Evolutionary conservation across 2,113 vertebrate genomes (phyloP).

Genomic region (Nyctibius bracteatus): DNA sequence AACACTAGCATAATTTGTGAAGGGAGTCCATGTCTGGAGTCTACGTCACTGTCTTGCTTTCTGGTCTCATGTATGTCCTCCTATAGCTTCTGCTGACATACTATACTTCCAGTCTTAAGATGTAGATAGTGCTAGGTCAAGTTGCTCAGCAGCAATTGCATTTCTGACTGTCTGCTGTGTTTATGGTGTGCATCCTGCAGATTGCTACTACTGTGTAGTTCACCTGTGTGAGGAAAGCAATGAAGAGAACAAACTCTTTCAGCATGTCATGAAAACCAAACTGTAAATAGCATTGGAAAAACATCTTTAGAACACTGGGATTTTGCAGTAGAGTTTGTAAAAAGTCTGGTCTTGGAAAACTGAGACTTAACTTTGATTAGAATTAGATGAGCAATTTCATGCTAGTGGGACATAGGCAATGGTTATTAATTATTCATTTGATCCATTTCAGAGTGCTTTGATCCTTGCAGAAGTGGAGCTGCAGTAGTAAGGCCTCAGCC

Average conservation of each 20-base stretch:
- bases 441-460: constrained; percentile 4
- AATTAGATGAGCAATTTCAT: background rate
- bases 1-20: background rate
- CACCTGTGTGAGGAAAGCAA: background rate
- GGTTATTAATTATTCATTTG: constrained; percentile 11
- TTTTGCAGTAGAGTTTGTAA: background rate
- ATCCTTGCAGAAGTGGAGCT: background rate
- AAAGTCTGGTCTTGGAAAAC: background rate
- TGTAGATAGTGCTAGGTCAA: too few species aligned
- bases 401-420: background rate
- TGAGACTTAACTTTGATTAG: background rate
- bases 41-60: background rate
- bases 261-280: background rate
- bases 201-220: background rate
- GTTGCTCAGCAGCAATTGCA: background rate
- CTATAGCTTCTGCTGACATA: background rate
- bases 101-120: background rate
- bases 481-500: background rate
- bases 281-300: background rate
- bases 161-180: background rate
- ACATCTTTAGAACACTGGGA: background rate
- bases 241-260: background rate
- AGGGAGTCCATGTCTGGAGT: background rate
- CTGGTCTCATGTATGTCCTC: rapidly evolving
- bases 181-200: background rate